Evolutionary conservation across 2,113 vertebrate species (phyloP).

Genomic region (Chloropsis hardwickii): DNA sequence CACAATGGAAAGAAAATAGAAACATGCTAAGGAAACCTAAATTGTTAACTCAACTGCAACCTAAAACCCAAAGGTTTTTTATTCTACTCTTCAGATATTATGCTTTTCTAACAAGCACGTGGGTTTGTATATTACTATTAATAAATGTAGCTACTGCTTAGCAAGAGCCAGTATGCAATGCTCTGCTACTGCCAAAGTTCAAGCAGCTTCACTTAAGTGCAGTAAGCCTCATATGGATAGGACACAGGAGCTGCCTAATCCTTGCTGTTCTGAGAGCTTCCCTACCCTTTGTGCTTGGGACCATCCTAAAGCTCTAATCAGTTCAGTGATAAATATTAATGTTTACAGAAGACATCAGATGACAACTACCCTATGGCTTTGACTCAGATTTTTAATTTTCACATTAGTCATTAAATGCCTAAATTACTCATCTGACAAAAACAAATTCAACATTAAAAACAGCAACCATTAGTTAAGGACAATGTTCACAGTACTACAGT

Average conservation of each 20-base stretch:
- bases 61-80: neutral
- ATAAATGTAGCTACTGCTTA: neutral
- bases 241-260: neutral
- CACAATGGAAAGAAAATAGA: neutral
- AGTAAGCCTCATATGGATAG: neutral
- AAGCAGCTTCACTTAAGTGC: neutral
- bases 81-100: neutral
- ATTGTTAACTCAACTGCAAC: neutral
- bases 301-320: neutral
- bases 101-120: neutral
- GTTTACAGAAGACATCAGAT: neutral
- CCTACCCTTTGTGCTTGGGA: neutral
- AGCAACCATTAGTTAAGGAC: constrained; percentile 34
- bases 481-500: constrained; percentile 5
- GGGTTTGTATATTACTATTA: neutral
- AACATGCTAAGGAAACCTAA: neutral
- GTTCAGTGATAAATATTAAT: constrained; percentile 59
- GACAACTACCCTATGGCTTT: constrained; percentile 31
- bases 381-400: constrained; percentile 43
- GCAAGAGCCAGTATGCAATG: neutral
- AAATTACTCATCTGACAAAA: constrained; percentile 58
- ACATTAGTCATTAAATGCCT: constrained; percentile 45
- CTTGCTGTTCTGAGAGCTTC: neutral
- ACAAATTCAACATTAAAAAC: constrained; percentile 30
- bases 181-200: neutral